Evolutionary conservation across 1,140 invertebrate species (phyloP).

Genomic region (Drosophila orena): DNA sequence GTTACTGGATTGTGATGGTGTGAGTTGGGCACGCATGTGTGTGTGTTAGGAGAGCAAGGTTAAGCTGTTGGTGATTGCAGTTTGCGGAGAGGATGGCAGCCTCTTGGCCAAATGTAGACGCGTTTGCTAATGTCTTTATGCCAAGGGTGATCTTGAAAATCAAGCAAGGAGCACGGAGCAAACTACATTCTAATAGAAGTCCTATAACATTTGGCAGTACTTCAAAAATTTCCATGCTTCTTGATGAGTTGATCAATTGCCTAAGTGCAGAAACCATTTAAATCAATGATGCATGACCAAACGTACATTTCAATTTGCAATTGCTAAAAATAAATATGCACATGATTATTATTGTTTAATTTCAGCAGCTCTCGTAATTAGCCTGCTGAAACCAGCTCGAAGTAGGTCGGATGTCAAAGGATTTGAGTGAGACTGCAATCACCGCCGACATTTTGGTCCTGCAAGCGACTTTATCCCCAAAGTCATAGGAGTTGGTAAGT

Average conservation of each 20-base stretch:
- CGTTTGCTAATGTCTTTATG: background rate
- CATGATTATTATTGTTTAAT: background rate
- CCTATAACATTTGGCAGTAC: too few relatives aligned
- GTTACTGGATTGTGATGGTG: slow-evolving; percentile 41
- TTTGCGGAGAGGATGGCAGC: slow-evolving; percentile 19
- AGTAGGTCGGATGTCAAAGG: slow-evolving; percentile 16
- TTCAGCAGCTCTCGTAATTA: slow-evolving; percentile 26
- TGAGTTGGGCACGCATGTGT: slow-evolving; percentile 3
- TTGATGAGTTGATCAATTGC: too few relatives aligned
- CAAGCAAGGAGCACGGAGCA: too few relatives aligned
- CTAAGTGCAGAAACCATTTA: too few relatives aligned
- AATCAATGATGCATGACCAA: too few relatives aligned
- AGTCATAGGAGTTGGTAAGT: slow-evolving; percentile 33
- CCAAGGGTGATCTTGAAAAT: slow-evolving; percentile 5
- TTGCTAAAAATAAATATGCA: too few relatives aligned
- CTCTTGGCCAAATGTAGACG: background rate
- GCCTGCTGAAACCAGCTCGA: slow-evolving; percentile 25
- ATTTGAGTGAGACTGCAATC: slow-evolving; percentile 21
- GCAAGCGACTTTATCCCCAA: slow-evolving; percentile 9
- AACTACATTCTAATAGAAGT: too few relatives aligned
- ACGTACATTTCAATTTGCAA: too few relatives aligned
- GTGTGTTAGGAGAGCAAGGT: slow-evolving; percentile 48
- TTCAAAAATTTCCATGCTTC: too few relatives aligned
- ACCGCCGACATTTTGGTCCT: slow-evolving; percentile 8
- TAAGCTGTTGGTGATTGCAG: slow-evolving; percentile 35